Base-by-base conservation (phyloP, 2,113 vertebrate genomes). In the Etheostoma cragini region DNA sequence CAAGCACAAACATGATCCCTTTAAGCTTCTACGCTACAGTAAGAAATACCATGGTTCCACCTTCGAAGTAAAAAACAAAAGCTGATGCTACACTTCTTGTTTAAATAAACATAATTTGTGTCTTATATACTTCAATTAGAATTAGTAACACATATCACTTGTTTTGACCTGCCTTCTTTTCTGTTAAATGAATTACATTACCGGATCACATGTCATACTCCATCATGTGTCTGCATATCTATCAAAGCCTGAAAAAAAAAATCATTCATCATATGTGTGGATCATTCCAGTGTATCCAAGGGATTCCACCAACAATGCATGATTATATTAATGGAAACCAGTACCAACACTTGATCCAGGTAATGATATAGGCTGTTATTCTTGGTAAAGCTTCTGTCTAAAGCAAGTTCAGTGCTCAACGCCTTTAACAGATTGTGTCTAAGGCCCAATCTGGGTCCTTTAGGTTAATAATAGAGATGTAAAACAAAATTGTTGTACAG, bases 301-400 rank as follows among this genome's bases (percentile, higher is more conserved):
- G 83, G 81, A 80, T 47, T 87, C 84, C 7, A 14, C 45, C 4
- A 21, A 85, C 81, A 72, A 81, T 65, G 75, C 56, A 63, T 86
- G 80, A 80, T 87, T 24, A 82, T 60, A 82, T 60, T 71, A 90
- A 90, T 89, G 84, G 66, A 68, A 86, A 89, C 73, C 73, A 49
- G 66, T 60, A 63, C 58, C 46, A 65, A 67, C 72, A 62, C 78
- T 50, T 72, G 76, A 72, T 80, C 66, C 82, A 86, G 72, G 80
- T 87, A 75, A 79, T 66, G 49, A 64, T 87, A 85, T 53, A 68
- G 69, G 62, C 53, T 26, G 69, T 73, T 85, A 66, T 87, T 83
- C 49, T 64, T 35, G 53, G 60, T 56, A 26, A 70, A 66, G 70
- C 71, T 77, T 56, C 64, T 47, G 70, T 67, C 21, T 57, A 77